Evolutionary conservation across 2,888 invertebrate species (phyloP).

Genomic region (Chirona hameri): DNA sequence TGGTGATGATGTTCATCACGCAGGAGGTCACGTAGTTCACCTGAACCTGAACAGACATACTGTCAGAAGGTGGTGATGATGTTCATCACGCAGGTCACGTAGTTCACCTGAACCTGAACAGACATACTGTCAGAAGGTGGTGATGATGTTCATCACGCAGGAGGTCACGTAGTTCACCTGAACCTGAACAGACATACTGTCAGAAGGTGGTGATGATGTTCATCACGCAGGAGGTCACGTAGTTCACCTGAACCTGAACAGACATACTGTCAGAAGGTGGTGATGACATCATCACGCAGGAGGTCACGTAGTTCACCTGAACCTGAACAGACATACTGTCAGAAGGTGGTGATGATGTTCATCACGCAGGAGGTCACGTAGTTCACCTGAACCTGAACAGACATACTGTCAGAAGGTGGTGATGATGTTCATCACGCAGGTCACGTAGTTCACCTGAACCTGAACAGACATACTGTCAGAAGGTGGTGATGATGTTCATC

Average conservation of each 20-base stretch:
- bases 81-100: constrained; percentile 85
- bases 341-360: constrained; percentile 90
- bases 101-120: constrained; percentile 50
- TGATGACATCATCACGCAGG: constrained; percentile 82
- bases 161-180: constrained; percentile 67
- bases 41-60: constrained; percentile 2
- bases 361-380: constrained; percentile 84
- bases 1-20: constrained; percentile 86
- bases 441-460: constrained; percentile 64
- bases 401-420: constrained; percentile 67
- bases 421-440: constrained; percentile 83
- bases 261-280: constrained; percentile 65
- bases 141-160: constrained; percentile 86
- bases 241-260: constrained; percentile 50
- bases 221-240: constrained; percentile 82
- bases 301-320: constrained; percentile 67
- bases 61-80: constrained; percentile 82
- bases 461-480: constrained; percentile 52
- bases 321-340: not conserved
- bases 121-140: constrained; percentile 65
- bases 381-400: constrained; percentile 44
- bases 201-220: constrained; percentile 88
- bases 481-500: constrained; percentile 88
- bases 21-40: constrained; percentile 74
- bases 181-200: not conserved